Conservation (phyloP, 2,113 vertebrate genomes). For the Steatornis caripensis region DNA sequence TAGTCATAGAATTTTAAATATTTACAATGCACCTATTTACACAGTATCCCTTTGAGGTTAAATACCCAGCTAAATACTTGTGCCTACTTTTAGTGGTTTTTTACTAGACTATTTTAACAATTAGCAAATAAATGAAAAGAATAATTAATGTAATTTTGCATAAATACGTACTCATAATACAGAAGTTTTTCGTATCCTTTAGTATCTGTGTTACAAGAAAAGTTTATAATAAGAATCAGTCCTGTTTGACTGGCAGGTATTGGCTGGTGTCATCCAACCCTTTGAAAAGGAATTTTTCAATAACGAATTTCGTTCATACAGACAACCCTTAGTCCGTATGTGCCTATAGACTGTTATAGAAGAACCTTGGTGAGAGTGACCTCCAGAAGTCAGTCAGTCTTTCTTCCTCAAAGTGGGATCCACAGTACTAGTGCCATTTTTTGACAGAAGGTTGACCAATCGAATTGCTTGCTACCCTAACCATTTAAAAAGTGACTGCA, state of each 20-base stretch:
- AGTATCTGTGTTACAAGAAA: neutral
- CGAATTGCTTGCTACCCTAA: neutral
- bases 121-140: conserved; percentile 24
- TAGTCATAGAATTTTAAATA: conserved; percentile 64
- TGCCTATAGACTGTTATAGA: neutral
- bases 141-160: neutral
- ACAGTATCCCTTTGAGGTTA: conserved; percentile 49
- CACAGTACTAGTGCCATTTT: neutral
- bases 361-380: neutral
- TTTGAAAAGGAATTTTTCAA: neutral
- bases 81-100: neutral
- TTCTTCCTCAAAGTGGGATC: neutral
- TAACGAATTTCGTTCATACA: neutral
- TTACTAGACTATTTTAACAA: conserved; percentile 20
- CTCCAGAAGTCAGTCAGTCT: neutral
- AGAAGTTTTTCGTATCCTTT: neutral
- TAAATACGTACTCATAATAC: neutral
- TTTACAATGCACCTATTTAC: conserved; percentile 62
- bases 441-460: neutral
- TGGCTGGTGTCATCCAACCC: neutral
- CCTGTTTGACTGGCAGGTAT: neutral
- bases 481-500: neutral
- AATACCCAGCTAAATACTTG: conserved; percentile 16
- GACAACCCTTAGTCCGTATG: neutral
- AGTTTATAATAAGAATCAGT: neutral